These are phyloP conservation scores for Propithecus perrieri DNA, from an alignment of 2,797 vertebrate genomes.

Conservation along the genomic window DNA sequence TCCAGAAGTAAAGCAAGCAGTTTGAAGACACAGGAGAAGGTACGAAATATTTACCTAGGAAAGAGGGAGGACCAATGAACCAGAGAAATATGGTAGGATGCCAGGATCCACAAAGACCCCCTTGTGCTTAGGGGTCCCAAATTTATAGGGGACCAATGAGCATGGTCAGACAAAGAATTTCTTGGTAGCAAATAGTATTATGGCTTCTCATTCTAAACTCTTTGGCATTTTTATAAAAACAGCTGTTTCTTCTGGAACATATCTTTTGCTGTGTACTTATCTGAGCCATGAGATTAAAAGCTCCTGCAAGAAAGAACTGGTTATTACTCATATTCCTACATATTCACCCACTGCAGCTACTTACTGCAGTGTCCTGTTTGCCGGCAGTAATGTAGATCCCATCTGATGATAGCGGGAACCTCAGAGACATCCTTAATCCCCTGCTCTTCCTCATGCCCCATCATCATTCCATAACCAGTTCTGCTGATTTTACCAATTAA, in stretches of 20 bases:
- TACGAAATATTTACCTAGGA: neutral
- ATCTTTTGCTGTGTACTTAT: neutral
- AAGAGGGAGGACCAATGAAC: neutral
- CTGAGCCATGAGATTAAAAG: neutral
- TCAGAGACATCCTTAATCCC: neutral
- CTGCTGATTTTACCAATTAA: neutral
- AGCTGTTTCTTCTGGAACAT: neutral
- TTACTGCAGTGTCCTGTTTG: neutral
- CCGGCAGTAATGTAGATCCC: neutral
- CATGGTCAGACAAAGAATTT: neutral
- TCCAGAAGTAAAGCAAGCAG: neutral
- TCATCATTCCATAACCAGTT: neutral
- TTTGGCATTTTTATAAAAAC: neutral
- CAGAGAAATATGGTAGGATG: neutral
- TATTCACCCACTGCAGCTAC: neutral
- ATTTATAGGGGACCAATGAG: neutral
- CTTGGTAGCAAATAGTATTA: neutral
- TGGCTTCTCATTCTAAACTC: neutral
- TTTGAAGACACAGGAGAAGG: neutral
- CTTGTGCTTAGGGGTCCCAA: neutral
- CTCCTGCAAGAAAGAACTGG: neutral
- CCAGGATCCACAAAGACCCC: neutral
- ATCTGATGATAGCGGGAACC: neutral
- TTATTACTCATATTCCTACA: neutral
- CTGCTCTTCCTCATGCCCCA: neutral